Evolutionary conservation across 2,113 vertebrate species (phyloP), one percentile per base, ranked within the genome.

Genomic region (Rattus rattus): DNA sequence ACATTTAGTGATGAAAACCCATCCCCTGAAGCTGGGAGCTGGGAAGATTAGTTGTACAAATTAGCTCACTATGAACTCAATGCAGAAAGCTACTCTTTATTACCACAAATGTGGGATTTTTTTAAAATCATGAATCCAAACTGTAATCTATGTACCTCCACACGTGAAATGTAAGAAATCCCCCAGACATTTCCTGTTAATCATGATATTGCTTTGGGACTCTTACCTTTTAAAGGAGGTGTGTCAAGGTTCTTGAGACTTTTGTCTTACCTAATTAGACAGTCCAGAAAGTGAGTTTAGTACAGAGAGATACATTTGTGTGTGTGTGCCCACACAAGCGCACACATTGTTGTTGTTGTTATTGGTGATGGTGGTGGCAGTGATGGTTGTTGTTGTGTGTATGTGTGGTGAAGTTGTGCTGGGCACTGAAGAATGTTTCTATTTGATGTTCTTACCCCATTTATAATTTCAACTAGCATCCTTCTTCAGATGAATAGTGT

Each of bases 401-500:
- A 54, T 81, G 59, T 88, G 52, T 54, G 52, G 52, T 76, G 26
- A 79, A 61, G 3, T 43, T 94, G 13, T 61, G 14, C 22, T 85
- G 52, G 28, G 11, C 49, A 77, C 76, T 59, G 49, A 61, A 80
- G 28, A 49, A 59, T 2, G 33, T 84, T 79, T 92, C 61, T 61
- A 16, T 56, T 83, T 97, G 86, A 47, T 87, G 5, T 69, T 75
- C 22, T 94, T 84, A 75, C 19, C 12, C 14, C 14, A 49, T 79
- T 91, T 83, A 72, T 84, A 77, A 90, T 93, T 92, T 76, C 36
- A 52, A 19, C 7, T 59, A 94, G 47, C 4, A 59, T 30, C 30
- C 52, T 92, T 91, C 22, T 11, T 59, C 5, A 26, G 96, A 88
- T 93, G 89, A 54, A 83, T 92, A 81, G 56, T 47, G 47, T 85